phyloP scores from a whole-genome alignment of 92 coral and sea anemone genomes.

The Pocillopora meandrina region DNA sequence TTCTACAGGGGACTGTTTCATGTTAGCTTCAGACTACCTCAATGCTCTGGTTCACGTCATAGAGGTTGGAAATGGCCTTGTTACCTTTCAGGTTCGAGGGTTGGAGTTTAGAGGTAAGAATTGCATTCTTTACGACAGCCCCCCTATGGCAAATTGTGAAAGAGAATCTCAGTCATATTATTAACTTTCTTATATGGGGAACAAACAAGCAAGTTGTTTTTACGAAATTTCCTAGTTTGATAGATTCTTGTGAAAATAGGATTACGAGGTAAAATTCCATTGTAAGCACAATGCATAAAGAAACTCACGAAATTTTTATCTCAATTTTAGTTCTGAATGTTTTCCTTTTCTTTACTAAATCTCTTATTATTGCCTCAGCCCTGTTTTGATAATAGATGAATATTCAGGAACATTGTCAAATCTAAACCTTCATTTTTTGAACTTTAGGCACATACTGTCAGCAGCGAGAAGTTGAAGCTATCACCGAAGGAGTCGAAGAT shows the following conservation, averaged over 20 bases:
- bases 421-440: neutral
- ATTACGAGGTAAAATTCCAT: too few species aligned
- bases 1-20: constrained; percentile 96
- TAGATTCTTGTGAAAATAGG: too few species aligned
- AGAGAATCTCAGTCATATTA: too few species aligned
- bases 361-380: too few species aligned
- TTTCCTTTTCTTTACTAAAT: too few species aligned
- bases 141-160: too few species aligned
- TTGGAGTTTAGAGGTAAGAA: constrained; percentile 89
- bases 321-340: too few species aligned
- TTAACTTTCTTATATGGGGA: too few species aligned
- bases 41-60: constrained; percentile 96
- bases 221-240: too few species aligned
- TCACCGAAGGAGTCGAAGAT: constrained; percentile 98
- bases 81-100: constrained; percentile 96
- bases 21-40: constrained; percentile 94
- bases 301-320: too few species aligned
- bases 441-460: constrained; percentile 93
- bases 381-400: neutral
- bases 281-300: too few species aligned
- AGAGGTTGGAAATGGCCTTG: constrained; percentile 97
- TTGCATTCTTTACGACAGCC: neutral
- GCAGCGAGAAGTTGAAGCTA: constrained; percentile 97
- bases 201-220: too few species aligned
- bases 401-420: neutral